phyloP scores from a whole-genome alignment of 2,797 vertebrate species.

The Iguana delicatissima region DNA sequence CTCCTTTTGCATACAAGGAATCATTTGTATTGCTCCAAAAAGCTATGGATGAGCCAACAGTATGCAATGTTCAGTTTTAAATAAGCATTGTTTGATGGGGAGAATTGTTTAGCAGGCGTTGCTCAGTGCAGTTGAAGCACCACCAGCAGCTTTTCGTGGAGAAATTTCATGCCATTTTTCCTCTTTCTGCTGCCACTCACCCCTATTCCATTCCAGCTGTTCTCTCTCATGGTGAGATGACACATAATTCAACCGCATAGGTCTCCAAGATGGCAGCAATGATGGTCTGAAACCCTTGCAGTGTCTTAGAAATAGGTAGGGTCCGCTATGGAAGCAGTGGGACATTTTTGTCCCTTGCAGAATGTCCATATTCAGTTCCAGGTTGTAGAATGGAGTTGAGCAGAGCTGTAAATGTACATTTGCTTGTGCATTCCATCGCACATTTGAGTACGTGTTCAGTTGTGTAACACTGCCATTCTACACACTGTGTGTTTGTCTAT shows the following conservation, averaged over 20 bases:
- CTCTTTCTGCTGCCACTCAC: neutral
- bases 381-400: too few relatives aligned
- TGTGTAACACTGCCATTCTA: too few relatives aligned
- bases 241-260: too few relatives aligned
- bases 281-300: too few relatives aligned
- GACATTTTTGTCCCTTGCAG: too few relatives aligned
- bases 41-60: neutral
- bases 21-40: neutral
- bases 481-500: too few relatives aligned
- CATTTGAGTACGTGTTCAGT: too few relatives aligned
- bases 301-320: too few relatives aligned
- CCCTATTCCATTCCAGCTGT: neutral
- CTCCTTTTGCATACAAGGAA: slow-evolving; percentile 36
- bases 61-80: neutral
- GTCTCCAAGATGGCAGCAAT: neutral
- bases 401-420: too few relatives aligned
- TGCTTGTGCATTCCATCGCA: too few relatives aligned
- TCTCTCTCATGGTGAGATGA: neutral
- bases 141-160: neutral
- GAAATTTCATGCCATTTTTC: neutral
- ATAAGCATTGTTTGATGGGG: neutral
- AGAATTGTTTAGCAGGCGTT: neutral
- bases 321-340: too few relatives aligned
- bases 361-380: too few relatives aligned
- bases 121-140: neutral